Base-by-base conservation (phyloP, 2,113 vertebrate genomes). In the Spea bombifrons region DNA sequence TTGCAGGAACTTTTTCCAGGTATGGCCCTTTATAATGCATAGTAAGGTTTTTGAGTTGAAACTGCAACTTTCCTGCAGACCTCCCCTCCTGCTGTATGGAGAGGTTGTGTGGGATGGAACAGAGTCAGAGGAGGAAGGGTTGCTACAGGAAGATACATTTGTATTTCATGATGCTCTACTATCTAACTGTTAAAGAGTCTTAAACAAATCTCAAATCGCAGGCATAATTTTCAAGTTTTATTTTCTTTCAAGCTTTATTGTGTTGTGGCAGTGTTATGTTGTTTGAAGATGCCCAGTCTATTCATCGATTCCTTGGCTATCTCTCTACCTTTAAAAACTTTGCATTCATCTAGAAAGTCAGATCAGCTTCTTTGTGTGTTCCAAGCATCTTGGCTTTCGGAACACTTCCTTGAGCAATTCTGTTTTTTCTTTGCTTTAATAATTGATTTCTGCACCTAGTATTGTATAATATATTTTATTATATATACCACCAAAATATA, bases 381-480 rank as follows among this genome's bases (percentile, higher is more conserved):
- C 55, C 10, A 9, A 13, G 4, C 63, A 65, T 65, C 63, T 65
- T 8, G 30, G 63, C 63, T 65, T 65, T 65, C 15, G 16, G 16
- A 65, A 17, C 5, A 65, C n/a, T 30, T 3, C 63, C 30, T 17
- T 65, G 46, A 68, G 45, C 44, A 68, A 68, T 45, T n/a, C 46
- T 68, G 44, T 15, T 12, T 45, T 45, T 67, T 67, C 46, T 66
- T 68, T 15, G 44, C 66, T 68, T 15, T 68, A 45, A 68, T 47
- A 45, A 68, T 46, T 68, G 66, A 68, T 68, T 68, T 47, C 66
- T 45, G n/a, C 66, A 68, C 13, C 45, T 68, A 45, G 12, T 68
- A 45, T 8, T 68, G 10, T 68, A 68, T 5, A 5, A 15, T 68
- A 44, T 30, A 30, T 30, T 30, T 30, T n/a, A n/a, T 30, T 30